Percentiles rank a stretch among this genome's conserved stretches.
Conservation (phyloP, 2,113 vertebrate genomes). For the cattle (Bos taurus) region ARS-UCD2.0 NC_037330.1:39113501-39114000, state of each 20-base stretch:
- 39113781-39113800: neutral
- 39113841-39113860: constrained; percentile 35
- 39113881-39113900: constrained; percentile 25
- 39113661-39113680: neutral
- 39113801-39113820: neutral
- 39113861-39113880: constrained; percentile 17
- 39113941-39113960: constrained; percentile 10
- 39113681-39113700: neutral
- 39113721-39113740: constrained; percentile 1
- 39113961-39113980: constrained; percentile 38
- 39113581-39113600: neutral
- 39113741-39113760: neutral
- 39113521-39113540: neutral
- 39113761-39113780: neutral
- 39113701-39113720: neutral
- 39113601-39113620: neutral
- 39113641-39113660: neutral
- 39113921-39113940: neutral
- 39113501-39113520: neutral
- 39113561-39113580: neutral
- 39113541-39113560: neutral
- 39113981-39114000: constrained; percentile 12
- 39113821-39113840: constrained; percentile 28
- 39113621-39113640: neutral
- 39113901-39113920: neutral